Evolutionary conservation across 2,888 invertebrate genomes (phyloP).

Genomic region (Tachina fera): DNA sequence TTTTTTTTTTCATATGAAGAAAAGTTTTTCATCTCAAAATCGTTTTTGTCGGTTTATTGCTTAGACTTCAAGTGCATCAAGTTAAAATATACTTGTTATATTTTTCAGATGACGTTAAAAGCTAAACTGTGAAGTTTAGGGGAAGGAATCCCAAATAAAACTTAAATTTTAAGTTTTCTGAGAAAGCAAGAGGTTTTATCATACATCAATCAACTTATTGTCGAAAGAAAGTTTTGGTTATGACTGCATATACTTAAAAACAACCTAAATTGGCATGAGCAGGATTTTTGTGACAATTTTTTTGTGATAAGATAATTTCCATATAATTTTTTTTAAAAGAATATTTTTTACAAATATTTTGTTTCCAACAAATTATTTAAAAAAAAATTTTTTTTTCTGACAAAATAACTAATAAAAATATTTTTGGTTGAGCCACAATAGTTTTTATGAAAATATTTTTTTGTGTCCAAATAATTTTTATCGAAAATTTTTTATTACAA

Average conservation of each 20-base stretch:
- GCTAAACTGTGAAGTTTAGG: not conserved
- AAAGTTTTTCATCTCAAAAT: constrained; percentile 33
- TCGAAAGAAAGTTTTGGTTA: not conserved
- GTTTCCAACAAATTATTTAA: not conserved
- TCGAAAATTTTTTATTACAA: not conserved
- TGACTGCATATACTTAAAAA: not conserved
- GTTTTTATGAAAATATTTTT: not conserved
- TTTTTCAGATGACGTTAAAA: constrained; percentile 43
- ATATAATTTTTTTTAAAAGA: not conserved
- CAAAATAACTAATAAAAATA: not conserved
- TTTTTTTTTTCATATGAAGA: constrained; percentile 2
- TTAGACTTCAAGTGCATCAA: constrained; percentile 48
- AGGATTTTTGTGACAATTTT: not conserved
- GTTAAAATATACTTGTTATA: constrained; percentile 54
- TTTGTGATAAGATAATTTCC: not conserved
- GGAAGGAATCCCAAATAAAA: constrained; percentile 33
- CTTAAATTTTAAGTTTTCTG: not conserved
- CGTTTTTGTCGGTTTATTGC: constrained; percentile 22
- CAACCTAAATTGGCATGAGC: too few species aligned
- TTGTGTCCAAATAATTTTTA: not conserved
- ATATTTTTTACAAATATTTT: not conserved
- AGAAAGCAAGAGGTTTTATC: too few species aligned
- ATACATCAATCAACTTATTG: not conserved
- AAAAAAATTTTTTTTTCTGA: not conserved
- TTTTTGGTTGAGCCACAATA: not conserved